These are phyloP conservation scores for Zeuzera pyrina DNA, from an alignment of 2,888 invertebrate genomes.

Conservation along the genomic window DNA sequence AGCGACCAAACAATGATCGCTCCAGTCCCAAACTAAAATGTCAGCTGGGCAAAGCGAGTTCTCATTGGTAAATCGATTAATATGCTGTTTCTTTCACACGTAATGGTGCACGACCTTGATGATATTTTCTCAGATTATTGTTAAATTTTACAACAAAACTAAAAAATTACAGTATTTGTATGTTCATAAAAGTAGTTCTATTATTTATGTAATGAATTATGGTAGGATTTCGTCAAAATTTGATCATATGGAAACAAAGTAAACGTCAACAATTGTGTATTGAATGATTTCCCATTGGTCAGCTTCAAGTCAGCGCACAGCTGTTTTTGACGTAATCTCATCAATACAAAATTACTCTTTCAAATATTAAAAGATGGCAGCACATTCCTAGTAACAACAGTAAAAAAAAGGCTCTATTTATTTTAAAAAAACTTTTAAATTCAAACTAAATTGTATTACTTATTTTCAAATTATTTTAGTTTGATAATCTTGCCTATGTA, in stretches of 20 bases:
- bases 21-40: slow-evolving; percentile 54
- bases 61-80: slow-evolving; percentile 69
- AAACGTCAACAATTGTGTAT: slow-evolving; percentile 44
- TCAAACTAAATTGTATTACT: not conserved
- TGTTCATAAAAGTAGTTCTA: no score
- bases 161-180: no score
- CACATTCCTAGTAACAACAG: slow-evolving; percentile 10
- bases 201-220: no score
- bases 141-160: slow-evolving; percentile 4
- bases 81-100: slow-evolving; percentile 34
- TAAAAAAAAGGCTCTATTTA: no score
- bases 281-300: slow-evolving; percentile 37
- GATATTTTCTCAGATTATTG: slow-evolving; percentile 25
- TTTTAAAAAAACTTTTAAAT: not conserved
- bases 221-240: not conserved
- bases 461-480: not conserved
- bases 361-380: slow-evolving; percentile 38
- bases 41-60: slow-evolving; percentile 58
- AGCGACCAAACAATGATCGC: slow-evolving; percentile 43
- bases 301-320: slow-evolving; percentile 44
- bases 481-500: not conserved
- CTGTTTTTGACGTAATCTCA: slow-evolving; percentile 53
- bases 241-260: slow-evolving; percentile 63
- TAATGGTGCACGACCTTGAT: slow-evolving; percentile 40
- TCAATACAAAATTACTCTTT: slow-evolving; percentile 9